Conservation (phyloP, 2,797 vertebrate genomes). For the Scyliorhinus canicula region DNA sequence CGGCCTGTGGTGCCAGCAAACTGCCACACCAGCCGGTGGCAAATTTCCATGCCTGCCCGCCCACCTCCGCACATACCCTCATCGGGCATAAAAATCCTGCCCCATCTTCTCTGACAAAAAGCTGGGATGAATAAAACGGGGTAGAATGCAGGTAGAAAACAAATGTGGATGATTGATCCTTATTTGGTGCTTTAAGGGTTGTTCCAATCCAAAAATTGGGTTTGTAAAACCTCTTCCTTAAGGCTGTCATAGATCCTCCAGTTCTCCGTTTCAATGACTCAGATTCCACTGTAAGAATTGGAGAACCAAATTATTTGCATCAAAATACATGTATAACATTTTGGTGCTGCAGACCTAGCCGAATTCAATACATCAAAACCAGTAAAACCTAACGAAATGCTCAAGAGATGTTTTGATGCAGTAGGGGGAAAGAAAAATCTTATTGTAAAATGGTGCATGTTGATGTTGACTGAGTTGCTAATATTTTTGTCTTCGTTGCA, state of each 20-base stretch:
- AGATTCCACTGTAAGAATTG: background rate
- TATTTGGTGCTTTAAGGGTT: background rate
- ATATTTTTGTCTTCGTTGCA: constrained; percentile 49
- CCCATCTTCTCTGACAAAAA: background rate
- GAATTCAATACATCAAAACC: background rate
- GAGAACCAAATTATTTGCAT: background rate
- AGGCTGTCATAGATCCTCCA: background rate
- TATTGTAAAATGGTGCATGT: background rate
- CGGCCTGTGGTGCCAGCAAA: too few relatives aligned
- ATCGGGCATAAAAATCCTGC: too few relatives aligned
- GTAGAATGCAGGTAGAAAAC: background rate
- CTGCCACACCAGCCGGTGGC: too few relatives aligned
- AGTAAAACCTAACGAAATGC: background rate
- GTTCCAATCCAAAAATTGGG: background rate
- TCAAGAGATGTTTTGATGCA: background rate
- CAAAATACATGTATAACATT: background rate
- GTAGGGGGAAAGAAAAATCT: background rate
- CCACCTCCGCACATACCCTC: too few relatives aligned
- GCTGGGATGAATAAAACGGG: background rate
- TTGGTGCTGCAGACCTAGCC: background rate
- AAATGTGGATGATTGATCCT: background rate
- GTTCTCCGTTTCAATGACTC: background rate
- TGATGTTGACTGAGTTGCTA: background rate
- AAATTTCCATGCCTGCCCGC: too few relatives aligned
- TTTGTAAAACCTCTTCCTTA: background rate